Conservation (phyloP, 2,888 invertebrate species). For the Latrodectus hesperus region DNA sequence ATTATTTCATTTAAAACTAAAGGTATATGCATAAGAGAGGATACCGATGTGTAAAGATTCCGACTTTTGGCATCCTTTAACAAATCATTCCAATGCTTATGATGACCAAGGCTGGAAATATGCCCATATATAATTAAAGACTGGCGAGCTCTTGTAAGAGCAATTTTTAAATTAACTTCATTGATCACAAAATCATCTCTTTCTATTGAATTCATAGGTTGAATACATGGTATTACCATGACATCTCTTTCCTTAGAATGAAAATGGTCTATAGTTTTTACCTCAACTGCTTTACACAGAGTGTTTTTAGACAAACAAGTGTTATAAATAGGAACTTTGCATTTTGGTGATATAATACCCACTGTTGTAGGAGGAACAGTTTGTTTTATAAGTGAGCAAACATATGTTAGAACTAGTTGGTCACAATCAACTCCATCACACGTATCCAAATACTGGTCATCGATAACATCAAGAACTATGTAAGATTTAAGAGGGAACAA, state of each 20-base stretch:
- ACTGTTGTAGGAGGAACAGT: conserved; percentile 77
- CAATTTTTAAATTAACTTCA: not conserved
- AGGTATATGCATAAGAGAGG: not conserved
- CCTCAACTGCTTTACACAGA: conserved; percentile 75
- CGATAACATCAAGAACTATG: conserved; percentile 78
- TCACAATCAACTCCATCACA: conserved; percentile 79
- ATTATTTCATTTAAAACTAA: not conserved
- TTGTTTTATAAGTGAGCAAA: conserved; percentile 74
- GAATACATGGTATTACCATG: conserved; percentile 88
- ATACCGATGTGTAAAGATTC: not conserved
- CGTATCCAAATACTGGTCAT: conserved; percentile 69
- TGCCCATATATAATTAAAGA: not conserved
- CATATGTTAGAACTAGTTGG: conserved; percentile 79
- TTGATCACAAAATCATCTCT: not conserved
- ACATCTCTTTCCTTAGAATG: conserved; percentile 92
- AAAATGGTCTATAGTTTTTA: conserved; percentile 88
- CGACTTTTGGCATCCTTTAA: not conserved
- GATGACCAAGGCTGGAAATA: not conserved
- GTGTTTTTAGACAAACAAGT: conserved; percentile 58
- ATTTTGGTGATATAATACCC: conserved; percentile 83
- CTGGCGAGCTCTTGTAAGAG: not conserved
- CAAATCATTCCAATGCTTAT: not conserved
- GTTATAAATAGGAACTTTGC: conserved; percentile 77
- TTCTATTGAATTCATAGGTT: conserved; percentile 79
- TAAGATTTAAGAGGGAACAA: conserved; percentile 78